phyloP scores from a whole-genome alignment of 2,888 invertebrate species.

The Pharmacophagus antenor region DNA sequence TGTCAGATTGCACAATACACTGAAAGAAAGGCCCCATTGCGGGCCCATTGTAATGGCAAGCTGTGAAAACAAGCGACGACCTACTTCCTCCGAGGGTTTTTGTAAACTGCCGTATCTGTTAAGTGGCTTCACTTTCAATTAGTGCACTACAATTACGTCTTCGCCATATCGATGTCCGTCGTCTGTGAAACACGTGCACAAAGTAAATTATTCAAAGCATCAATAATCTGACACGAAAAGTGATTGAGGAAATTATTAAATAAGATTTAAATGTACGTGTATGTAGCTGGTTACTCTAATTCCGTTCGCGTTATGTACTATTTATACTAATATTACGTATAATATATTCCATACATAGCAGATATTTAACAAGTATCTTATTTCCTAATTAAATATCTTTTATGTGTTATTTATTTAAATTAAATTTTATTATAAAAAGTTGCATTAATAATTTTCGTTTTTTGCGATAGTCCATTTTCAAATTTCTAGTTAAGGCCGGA shows the following conservation, averaged over 20 bases:
- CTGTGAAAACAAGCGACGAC: conserved; percentile 41
- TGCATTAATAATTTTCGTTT: background rate
- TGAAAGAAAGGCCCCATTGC: conserved; percentile 39
- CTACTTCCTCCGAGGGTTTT: conserved; percentile 24
- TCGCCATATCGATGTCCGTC: conserved; percentile 16
- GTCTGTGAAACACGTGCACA: conserved; percentile 5
- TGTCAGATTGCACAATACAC: conserved; percentile 43
- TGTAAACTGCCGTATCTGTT: conserved; percentile 15
- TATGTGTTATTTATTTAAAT: no score
- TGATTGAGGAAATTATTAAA: background rate
- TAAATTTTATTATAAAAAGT: no score
- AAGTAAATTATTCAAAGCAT: conserved; percentile 16
- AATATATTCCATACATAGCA: no score
- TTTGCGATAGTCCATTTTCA: conserved; percentile 6
- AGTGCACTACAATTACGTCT: conserved; percentile 9
- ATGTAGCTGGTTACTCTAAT: background rate
- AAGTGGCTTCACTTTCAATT: conserved; percentile 13
- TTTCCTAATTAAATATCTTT: no score
- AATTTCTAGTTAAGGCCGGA: background rate
- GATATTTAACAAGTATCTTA: no score
- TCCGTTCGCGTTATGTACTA: background rate
- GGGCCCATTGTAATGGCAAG: conserved; percentile 32
- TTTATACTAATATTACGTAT: no score
- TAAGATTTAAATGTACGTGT: background rate
- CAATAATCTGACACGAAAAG: background rate